Conservation (phyloP, 2,797 vertebrate genomes). For the Cichlasoma orientale region DNA sequence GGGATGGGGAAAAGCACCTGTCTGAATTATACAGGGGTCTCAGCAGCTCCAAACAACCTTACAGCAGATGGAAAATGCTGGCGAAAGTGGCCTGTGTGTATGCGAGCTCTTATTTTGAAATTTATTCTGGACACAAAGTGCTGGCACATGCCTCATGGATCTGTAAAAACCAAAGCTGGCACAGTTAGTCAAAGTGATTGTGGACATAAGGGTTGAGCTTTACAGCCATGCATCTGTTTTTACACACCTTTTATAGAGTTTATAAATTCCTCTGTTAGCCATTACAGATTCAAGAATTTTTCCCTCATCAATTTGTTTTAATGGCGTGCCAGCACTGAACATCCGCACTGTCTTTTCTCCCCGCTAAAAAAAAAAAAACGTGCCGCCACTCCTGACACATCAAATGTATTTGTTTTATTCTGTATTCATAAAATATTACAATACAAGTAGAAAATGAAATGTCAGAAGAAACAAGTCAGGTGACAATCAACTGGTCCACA, state of each 20-base stretch:
- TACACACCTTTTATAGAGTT: neutral
- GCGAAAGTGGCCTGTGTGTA: conserved; percentile 39
- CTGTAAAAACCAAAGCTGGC: conserved; percentile 24
- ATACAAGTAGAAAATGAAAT: neutral
- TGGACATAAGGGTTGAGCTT: neutral
- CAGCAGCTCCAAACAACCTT: conserved; percentile 52
- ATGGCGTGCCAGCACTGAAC: neutral
- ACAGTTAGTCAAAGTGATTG: neutral
- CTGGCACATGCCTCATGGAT: conserved; percentile 14
- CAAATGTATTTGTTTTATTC: neutral
- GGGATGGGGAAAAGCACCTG: conserved; percentile 69
- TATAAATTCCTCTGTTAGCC: neutral
- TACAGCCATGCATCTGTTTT: conserved; percentile 9
- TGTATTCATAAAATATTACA: neutral
- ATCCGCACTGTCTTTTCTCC: neutral
- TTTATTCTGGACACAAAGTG: conserved; percentile 19
- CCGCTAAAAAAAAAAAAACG: neutral
- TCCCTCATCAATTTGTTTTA: neutral
- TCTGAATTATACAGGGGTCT: conserved; percentile 64
- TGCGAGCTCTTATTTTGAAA: conserved; percentile 44
- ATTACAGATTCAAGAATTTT: neutral
- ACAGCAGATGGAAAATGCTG: conserved; percentile 65
- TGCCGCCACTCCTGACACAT: neutral
- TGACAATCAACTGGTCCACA: neutral
- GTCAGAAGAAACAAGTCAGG: neutral